Conservation (phyloP, 2,797 vertebrate species). For the Myoxocephalus aenaeus region DNA sequence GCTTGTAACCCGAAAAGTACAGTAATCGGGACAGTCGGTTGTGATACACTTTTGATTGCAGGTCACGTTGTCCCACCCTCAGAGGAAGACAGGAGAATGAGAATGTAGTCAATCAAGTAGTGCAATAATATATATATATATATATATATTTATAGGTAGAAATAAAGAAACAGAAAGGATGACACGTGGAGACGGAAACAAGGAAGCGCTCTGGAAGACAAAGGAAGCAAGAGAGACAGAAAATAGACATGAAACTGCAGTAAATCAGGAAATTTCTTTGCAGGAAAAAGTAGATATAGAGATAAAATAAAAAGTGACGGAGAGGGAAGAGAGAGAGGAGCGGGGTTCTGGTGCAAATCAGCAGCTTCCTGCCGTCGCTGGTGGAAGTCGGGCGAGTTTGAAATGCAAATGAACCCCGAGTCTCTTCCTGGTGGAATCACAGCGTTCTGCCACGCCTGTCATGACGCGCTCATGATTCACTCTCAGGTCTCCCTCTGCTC, state of each 20-base stretch:
- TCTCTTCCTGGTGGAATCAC: slow-evolving; percentile 54
- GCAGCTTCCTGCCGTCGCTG: slow-evolving; percentile 45
- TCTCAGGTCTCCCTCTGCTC: slow-evolving; percentile 27
- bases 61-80: not conserved
- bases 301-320: not conserved
- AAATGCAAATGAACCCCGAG: slow-evolving; percentile 75
- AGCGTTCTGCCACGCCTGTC: slow-evolving; percentile 56
- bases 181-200: not conserved
- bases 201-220: not conserved
- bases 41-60: not conserved
- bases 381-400: slow-evolving; percentile 59
- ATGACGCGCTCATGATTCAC: slow-evolving; percentile 40
- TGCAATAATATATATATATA: not conserved
- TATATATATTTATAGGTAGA: not conserved
- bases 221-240: not conserved
- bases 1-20: too few relatives aligned
- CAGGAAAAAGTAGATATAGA: slow-evolving; percentile 2
- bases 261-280: slow-evolving; percentile 16
- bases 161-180: not conserved
- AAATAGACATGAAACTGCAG: slow-evolving; percentile 5
- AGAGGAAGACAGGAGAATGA: not conserved
- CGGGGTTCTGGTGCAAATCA: slow-evolving; percentile 44
- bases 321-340: slow-evolving; percentile 15
- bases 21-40: too few relatives aligned
- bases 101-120: too few relatives aligned